Conservation (phyloP, 2,888 invertebrate species). For the Drosophila demipolita region DNA sequence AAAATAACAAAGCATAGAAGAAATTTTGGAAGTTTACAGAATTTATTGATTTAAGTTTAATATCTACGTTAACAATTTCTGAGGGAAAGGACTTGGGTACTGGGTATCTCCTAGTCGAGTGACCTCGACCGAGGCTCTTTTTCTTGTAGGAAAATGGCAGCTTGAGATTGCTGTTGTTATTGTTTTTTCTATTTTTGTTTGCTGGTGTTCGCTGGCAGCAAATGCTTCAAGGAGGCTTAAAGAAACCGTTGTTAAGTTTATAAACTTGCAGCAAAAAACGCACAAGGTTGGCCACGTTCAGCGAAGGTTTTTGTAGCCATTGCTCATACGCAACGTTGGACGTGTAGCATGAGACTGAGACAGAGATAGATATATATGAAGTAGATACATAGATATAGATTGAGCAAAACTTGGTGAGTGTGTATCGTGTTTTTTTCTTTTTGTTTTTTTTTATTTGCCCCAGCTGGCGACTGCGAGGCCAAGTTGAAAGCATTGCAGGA, state of each 20-base stretch:
- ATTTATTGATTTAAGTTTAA: not conserved
- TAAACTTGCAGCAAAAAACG: constrained; percentile 74
- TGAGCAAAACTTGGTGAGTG: constrained; percentile 51
- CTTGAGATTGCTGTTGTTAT: constrained; percentile 55
- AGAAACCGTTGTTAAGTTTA: constrained; percentile 67
- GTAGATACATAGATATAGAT: constrained; percentile 28
- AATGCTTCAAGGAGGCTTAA: constrained; percentile 76
- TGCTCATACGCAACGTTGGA: constrained; percentile 73
- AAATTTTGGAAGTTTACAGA: not conserved
- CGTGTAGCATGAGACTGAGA: constrained; percentile 13
- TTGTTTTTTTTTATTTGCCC: not conserved
- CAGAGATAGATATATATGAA: not conserved
- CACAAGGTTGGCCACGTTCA: constrained; percentile 73
- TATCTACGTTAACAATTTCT: not conserved
- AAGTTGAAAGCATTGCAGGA: constrained; percentile 79
- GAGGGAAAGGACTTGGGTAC: not conserved
- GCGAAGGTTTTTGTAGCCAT: constrained; percentile 59
- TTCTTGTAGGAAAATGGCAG: constrained; percentile 5
- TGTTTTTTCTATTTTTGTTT: constrained; percentile 33
- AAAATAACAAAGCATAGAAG: not conserved
- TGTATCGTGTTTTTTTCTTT: constrained; percentile 16
- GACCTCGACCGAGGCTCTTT: not conserved
- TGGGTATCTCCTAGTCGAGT: not conserved
- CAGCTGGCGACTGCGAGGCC: constrained; percentile 47
- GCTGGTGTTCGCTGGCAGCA: constrained; percentile 51